A percentile compares a stretch with the other conserved stretches of the same genome.
Conservation (phyloP, 2,113 vertebrate species). For the Malurus cyaneus region DNA sequence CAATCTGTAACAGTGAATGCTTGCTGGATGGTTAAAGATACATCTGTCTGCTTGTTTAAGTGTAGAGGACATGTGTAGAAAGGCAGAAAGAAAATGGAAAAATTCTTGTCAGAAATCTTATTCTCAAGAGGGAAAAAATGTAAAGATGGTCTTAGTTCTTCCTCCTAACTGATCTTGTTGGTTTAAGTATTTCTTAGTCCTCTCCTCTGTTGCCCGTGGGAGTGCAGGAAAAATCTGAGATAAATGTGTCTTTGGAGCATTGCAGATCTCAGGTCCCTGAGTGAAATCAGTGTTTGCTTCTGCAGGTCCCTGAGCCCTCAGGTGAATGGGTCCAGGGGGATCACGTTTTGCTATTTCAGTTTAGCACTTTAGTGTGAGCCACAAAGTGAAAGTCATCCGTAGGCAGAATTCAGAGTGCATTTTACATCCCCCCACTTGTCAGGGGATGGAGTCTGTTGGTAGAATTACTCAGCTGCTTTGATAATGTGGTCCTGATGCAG, state of each 20-base stretch:
- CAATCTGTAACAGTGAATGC: not conserved
- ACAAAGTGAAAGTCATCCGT: accelerated
- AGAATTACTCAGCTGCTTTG: not conserved
- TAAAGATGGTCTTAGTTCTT: not conserved
- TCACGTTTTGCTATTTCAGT: not conserved
- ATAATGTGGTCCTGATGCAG: not conserved
- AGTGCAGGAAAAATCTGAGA: not conserved
- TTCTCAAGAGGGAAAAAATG: not conserved
- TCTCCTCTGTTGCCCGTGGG: not conserved
- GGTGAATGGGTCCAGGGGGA: not conserved
- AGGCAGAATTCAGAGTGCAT: not conserved
- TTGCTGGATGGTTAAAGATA: not conserved
- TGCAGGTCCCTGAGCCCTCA: not conserved
- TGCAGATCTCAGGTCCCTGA: not conserved
- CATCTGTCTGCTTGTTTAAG: not conserved
- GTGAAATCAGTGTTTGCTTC: not conserved
- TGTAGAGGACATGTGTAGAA: not conserved
- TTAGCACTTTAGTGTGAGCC: not conserved
- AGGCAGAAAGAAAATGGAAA: not conserved
- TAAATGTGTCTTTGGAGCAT: not conserved
- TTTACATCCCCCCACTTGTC: accelerated
- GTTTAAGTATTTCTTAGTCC: not conserved
- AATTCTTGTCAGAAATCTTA: not conserved
- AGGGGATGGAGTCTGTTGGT: not conserved
- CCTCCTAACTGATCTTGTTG: not conserved